Percentiles rank a stretch among this genome's conserved stretches.
phyloP scores from a whole-genome alignment of 1,140 invertebrate species.

The Caenorhabditis inopinata region DNA sequence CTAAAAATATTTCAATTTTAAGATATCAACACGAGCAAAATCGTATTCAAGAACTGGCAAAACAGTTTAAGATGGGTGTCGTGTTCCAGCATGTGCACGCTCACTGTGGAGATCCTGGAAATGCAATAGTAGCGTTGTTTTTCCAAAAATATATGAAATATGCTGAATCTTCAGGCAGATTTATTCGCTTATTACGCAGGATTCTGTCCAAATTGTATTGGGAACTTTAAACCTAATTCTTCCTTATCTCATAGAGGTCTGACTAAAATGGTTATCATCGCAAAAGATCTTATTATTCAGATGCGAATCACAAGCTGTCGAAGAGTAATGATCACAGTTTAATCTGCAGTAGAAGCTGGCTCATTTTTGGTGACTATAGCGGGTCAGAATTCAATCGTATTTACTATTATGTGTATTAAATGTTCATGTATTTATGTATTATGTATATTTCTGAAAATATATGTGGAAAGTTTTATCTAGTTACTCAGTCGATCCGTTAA shows the following conservation, averaged over 20 bases:
- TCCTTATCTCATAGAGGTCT: too few relatives aligned
- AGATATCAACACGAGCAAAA: not conserved
- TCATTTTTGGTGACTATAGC: not conserved
- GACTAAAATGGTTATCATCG: too few relatives aligned
- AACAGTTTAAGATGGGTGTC: not conserved
- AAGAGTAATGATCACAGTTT: not conserved
- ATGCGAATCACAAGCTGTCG: not conserved
- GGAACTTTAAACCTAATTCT: too few relatives aligned
- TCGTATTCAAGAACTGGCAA: not conserved
- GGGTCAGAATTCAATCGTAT: too few relatives aligned
- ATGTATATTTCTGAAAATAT: too few relatives aligned
- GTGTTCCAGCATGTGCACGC: slow-evolving; percentile 34
- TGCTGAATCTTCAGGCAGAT: not conserved
- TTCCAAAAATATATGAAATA: not conserved
- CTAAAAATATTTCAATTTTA: not conserved
- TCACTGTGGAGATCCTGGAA: slow-evolving; percentile 31
- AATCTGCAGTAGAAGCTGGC: not conserved
- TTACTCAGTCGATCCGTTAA: too few relatives aligned
- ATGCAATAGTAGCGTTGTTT: not conserved
- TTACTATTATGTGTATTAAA: too few relatives aligned
- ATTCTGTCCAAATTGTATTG: not conserved
- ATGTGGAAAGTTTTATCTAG: too few relatives aligned
- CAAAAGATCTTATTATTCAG: not conserved
- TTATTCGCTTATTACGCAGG: not conserved
- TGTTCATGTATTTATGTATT: too few relatives aligned